A percentile compares a stretch with the other conserved stretches of the same genome.
Evolutionary conservation across 2,797 vertebrate species (phyloP).

Genomic region (Microctenopoma lineatum): DNA sequence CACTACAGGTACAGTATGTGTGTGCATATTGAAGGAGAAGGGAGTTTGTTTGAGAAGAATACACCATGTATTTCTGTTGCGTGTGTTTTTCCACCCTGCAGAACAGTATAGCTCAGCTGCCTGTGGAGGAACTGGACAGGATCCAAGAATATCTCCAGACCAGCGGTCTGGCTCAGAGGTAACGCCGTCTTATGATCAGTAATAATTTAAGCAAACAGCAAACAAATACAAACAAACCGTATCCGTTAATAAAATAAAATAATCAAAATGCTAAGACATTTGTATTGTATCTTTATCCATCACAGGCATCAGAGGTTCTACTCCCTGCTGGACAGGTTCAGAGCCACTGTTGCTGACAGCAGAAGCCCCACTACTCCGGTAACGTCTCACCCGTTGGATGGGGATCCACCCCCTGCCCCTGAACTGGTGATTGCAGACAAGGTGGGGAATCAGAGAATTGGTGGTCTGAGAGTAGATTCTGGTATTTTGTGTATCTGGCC

Average conservation of each 20-base stretch:
- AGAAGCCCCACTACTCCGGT: conserved; percentile 86
- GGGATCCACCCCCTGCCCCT: conserved; percentile 87
- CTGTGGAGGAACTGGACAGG: conserved; percentile 92
- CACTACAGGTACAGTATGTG: conserved; percentile 87
- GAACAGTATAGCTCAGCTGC: conserved; percentile 94
- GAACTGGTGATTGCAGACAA: conserved; percentile 90
- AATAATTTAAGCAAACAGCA: neutral
- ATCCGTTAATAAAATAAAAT: neutral
- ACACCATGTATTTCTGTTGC: neutral
- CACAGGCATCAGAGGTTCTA: conserved; percentile 96
- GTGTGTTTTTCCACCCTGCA: conserved; percentile 64
- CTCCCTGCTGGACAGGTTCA: conserved; percentile 97
- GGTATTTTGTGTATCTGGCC: no score
- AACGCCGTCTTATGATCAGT: conserved; percentile 24
- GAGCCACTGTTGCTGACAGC: conserved; percentile 89
- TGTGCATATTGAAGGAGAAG: neutral
- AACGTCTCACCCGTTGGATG: conserved; percentile 94
- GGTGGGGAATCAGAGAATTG: conserved; percentile 73
- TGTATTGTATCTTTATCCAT: conserved; percentile 6
- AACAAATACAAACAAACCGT: no score
- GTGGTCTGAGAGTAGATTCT: neutral
- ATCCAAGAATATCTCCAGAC: conserved; percentile 95
- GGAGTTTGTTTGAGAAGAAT: neutral
- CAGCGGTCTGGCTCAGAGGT: conserved; percentile 94
- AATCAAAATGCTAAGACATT: no score